A percentile compares a stretch with the other conserved stretches of the same genome.
phyloP scores from a whole-genome alignment of 2,113 vertebrate genomes.

The Grammomys dolichurus region DNA sequence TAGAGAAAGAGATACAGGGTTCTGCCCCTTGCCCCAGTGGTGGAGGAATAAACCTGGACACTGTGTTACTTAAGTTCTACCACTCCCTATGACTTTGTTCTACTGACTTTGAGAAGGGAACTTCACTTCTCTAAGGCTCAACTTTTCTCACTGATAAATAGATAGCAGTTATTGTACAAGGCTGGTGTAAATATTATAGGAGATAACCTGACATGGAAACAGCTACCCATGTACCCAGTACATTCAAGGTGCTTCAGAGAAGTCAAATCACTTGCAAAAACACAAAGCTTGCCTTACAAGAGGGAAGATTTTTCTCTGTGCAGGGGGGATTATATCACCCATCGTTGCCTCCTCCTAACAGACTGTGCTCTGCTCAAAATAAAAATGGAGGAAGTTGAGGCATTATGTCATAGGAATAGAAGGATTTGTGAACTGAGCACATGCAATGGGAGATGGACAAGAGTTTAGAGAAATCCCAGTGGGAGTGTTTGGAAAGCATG shows the following conservation, averaged over 20 bases:
- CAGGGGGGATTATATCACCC: accelerated
- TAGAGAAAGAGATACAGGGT: background rate
- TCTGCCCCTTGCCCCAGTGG: background rate
- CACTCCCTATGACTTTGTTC: background rate
- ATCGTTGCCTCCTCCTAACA: background rate
- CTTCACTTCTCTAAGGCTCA: background rate
- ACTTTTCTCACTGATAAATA: background rate
- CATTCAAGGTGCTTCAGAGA: background rate
- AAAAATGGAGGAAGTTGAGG: background rate
- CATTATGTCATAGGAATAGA: background rate
- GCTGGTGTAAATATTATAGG: background rate
- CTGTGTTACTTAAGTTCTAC: background rate
- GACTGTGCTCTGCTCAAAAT: background rate
- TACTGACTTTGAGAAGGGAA: background rate
- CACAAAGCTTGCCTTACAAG: accelerated
- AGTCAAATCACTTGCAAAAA: background rate
- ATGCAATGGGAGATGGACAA: background rate
- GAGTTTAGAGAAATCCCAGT: background rate
- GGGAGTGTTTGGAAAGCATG: background rate
- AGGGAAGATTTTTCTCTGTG: background rate
- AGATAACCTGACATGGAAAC: background rate
- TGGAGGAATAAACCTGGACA: background rate
- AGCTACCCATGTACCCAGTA: accelerated
- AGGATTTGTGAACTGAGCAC: background rate
- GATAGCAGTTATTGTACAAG: background rate